phyloP scores from a whole-genome alignment of 2,113 vertebrate genomes.

The Nematolebias whitei region DNA sequence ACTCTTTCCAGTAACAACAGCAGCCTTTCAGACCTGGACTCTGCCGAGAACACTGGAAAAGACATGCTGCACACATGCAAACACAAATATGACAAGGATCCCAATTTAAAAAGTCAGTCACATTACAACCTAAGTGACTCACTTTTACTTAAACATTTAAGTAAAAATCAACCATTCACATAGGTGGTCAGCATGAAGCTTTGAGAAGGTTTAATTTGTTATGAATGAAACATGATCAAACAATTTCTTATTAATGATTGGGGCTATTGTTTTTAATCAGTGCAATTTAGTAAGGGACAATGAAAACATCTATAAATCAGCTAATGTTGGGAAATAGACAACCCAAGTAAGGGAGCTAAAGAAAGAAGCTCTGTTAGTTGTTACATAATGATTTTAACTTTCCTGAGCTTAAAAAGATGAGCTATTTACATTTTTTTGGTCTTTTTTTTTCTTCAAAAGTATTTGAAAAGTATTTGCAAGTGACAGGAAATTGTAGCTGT shows the following conservation, averaged over 20 bases:
- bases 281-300: slow-evolving; percentile 5
- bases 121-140: slow-evolving; percentile 13
- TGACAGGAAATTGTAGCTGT: too few species aligned
- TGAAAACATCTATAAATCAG: slow-evolving; percentile 3
- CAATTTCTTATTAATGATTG: neutral
- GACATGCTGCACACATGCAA: slow-evolving; percentile 21
- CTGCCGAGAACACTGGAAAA: slow-evolving; percentile 48
- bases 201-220: too few species aligned
- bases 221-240: neutral
- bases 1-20: slow-evolving; percentile 72
- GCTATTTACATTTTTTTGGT: too few species aligned
- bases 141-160: neutral
- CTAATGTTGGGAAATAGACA: neutral
- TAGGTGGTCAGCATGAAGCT: neutral
- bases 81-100: neutral
- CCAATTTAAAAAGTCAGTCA: neutral
- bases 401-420: too few species aligned
- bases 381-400: too few species aligned
- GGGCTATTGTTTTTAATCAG: slow-evolving; percentile 1
- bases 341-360: too few species aligned
- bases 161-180: neutral
- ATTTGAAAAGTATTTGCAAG: too few species aligned
- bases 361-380: too few species aligned
- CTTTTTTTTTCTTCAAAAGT: too few species aligned
- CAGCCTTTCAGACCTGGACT: slow-evolving; percentile 56